phyloP scores from a whole-genome alignment of 2,113 vertebrate genomes.

The Lophura nycthemera region DNA sequence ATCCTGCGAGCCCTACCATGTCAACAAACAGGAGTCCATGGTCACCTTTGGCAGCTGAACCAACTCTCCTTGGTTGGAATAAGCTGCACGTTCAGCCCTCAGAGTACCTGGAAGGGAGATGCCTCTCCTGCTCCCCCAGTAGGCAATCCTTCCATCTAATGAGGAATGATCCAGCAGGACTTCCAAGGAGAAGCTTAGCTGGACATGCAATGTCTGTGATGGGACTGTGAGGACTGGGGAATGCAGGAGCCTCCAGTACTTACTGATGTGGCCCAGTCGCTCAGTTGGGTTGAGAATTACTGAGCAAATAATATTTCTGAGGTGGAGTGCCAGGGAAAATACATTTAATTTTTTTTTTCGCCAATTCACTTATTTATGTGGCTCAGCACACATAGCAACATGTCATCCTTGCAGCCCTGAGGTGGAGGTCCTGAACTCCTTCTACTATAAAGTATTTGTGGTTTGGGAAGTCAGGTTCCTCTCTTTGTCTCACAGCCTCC shows the following conservation, averaged over 20 bases:
- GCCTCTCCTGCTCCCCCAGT: neutral
- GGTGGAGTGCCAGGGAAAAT: neutral
- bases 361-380: fast-evolving
- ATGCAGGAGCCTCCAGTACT: neutral
- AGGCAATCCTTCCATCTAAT: neutral
- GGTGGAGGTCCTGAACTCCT: neutral
- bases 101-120: too few relatives aligned
- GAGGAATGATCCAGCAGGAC: neutral
- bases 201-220: fast-evolving
- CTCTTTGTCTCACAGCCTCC: neutral
- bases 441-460: too few relatives aligned
- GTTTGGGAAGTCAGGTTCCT: neutral
- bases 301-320: neutral
- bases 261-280: fast-evolving
- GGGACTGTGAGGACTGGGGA: neutral
- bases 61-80: too few relatives aligned
- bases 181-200: neutral
- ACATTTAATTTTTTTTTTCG: neutral
- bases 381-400: fast-evolving
- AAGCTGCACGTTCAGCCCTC: too few relatives aligned
- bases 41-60: fast-evolving
- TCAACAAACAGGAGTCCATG: neutral
- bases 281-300: neutral
- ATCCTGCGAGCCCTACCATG: neutral
- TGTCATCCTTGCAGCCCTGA: neutral